Evolutionary conservation across 2,113 vertebrate genomes (phyloP).

Genomic region (Pogonocichla stellata): DNA sequence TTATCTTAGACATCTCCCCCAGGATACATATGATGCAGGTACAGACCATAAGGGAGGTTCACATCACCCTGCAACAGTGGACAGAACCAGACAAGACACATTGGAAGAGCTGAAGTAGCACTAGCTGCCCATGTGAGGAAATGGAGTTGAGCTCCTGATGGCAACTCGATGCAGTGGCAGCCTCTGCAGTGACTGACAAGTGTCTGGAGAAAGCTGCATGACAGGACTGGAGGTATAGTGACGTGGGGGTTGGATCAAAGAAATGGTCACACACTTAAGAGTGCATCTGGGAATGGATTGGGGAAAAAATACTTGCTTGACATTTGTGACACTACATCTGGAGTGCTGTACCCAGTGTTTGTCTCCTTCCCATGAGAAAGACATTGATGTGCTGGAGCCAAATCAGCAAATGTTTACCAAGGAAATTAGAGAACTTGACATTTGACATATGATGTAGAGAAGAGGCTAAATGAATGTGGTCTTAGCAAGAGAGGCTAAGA

Average conservation of each 20-base stretch:
- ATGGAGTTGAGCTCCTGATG: no score
- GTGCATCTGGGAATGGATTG: no score
- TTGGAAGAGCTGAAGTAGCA: no score
- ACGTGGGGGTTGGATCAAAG: no score
- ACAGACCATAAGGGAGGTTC: not conserved
- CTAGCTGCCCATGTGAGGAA: no score
- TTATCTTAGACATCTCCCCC: not conserved
- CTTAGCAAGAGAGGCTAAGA: not conserved
- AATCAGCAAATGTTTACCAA: not conserved
- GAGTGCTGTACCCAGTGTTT: not conserved
- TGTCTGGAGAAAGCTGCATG: no score
- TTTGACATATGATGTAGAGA: not conserved
- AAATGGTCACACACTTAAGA: no score
- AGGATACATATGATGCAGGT: not conserved
- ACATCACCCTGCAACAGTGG: not conserved
- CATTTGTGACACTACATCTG: not conserved
- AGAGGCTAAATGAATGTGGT: not conserved
- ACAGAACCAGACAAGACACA: no score
- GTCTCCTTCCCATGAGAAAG: not conserved
- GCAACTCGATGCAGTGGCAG: no score
- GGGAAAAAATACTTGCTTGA: no score
- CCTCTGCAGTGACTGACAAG: no score
- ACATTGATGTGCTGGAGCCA: not conserved
- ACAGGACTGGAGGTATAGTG: no score
- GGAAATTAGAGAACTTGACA: not conserved